phyloP scores from a whole-genome alignment of 2,113 vertebrate genomes.

The Odontesthes bonariensis region DNA sequence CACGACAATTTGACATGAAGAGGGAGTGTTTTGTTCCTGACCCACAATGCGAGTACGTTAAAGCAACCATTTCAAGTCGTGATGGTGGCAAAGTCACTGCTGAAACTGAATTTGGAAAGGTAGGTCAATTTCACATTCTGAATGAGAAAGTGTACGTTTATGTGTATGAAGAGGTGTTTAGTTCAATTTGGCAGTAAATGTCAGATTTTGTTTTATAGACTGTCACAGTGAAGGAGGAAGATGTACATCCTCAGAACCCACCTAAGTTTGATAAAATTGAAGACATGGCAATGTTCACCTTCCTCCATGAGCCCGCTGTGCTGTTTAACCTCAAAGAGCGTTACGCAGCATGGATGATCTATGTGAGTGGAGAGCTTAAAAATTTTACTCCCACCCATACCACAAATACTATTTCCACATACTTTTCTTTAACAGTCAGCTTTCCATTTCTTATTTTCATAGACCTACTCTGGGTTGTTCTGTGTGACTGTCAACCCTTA shows the following conservation, averaged over 20 bases:
- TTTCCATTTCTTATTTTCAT: neutral
- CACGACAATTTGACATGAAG: constrained; percentile 80
- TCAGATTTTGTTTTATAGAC: constrained; percentile 70
- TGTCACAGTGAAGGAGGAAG: constrained; percentile 84
- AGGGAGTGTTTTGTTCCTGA: constrained; percentile 86
- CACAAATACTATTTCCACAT: neutral
- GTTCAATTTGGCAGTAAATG: too few relatives aligned
- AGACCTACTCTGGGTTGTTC: constrained; percentile 29
- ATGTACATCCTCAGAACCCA: constrained; percentile 88
- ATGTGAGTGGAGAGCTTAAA: constrained; percentile 79
- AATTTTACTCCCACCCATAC: neutral
- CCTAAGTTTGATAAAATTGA: constrained; percentile 94
- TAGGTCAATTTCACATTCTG: constrained; percentile 40
- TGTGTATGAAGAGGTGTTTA: neutral
- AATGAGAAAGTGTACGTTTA: neutral
- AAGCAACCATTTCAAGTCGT: constrained; percentile 79
- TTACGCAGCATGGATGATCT: constrained; percentile 93
- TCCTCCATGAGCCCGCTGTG: constrained; percentile 90
- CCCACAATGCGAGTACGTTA: constrained; percentile 81
- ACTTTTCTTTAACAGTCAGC: too few relatives aligned
- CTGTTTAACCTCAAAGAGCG: constrained; percentile 95
- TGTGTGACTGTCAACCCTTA: constrained; percentile 26
- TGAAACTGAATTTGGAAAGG: constrained; percentile 83
- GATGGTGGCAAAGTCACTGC: constrained; percentile 86
- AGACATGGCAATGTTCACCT: constrained; percentile 95